Evolutionary conservation across 2,113 vertebrate genomes (phyloP), one percentile per base, ranked within the genome.

Genomic region (Nyctibius bracteatus): DNA sequence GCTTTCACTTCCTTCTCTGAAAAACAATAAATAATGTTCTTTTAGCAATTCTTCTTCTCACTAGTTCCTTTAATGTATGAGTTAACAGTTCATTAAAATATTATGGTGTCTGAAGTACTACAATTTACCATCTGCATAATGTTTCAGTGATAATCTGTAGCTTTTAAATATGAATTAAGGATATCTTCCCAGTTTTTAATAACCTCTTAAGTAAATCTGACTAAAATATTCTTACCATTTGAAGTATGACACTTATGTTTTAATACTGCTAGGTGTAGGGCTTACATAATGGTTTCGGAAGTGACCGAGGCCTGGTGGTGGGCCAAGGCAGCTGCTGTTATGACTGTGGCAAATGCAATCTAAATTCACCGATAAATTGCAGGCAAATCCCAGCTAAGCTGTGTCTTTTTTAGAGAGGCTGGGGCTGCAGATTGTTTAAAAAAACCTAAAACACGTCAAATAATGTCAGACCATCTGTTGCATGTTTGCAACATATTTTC

Each of bases 371-470:
- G 95, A 97, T 92, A 97, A 98, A 97, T 97, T 98, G 94, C 91
- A 91, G 93, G 93, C 90, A 98, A 98, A 98, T 99, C 98, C 98
- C 94, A 97, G 98, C 98, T 98, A 98, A 99, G 97, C 98, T 97
- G 95, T 89, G 95, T 89, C 82, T 96, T 96, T 97, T 98, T 97
- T 84, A 97, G 97, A 89, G 62, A 96, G 96, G 86, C 94, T 97
- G 89, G 92, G 94, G 87, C 14, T 71, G 86, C 93, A 96, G 97
- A 97, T 97, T 43, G 61, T 75, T 96, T 94, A 67, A 90, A 94
- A 94, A 95, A 95, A 30, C 57, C 63, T 77, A 85, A 93, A 96
- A 35, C 90, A 95, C 46, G 65, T 96, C 95, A 96, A 96, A 96
- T 98, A 96, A 96, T 92, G 51, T 97, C 92, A 97, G 93, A 75